Conservation (phyloP, 1,140 invertebrate genomes). For the Drosophila sp. region DNA sequence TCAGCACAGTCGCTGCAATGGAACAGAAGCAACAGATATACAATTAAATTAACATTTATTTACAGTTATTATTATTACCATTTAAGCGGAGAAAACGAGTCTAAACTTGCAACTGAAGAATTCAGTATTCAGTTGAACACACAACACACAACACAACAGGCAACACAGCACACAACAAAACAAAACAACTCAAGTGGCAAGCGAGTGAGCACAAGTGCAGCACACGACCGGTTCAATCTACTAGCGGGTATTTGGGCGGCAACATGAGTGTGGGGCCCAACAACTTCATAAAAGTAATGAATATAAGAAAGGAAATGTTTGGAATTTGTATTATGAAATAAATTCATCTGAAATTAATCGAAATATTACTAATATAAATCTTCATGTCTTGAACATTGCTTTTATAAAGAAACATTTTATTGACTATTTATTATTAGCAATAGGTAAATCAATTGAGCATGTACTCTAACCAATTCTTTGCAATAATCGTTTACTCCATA, state of each 20-base stretch:
- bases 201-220: slow-evolving; percentile 23
- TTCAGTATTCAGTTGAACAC: slow-evolving; percentile 39
- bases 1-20: slow-evolving; percentile 66
- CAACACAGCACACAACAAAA: background rate
- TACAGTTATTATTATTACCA: slow-evolving; percentile 71
- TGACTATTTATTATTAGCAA: too few species aligned
- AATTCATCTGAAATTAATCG: too few species aligned
- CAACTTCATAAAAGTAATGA: background rate
- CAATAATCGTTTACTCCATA: too few species aligned
- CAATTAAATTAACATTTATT: slow-evolving; percentile 78
- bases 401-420: too few species aligned
- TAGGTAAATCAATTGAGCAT: too few species aligned
- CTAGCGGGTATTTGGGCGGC: slow-evolving; percentile 16
- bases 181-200: slow-evolving; percentile 61
- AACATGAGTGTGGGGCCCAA: background rate
- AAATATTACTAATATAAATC: too few species aligned
- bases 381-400: too few species aligned
- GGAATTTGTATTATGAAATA: too few species aligned
- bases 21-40: slow-evolving; percentile 46
- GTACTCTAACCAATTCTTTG: too few species aligned
- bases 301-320: too few species aligned
- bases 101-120: slow-evolving; percentile 41
- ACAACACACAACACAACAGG: too few species aligned
- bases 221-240: slow-evolving; percentile 36
- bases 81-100: slow-evolving; percentile 73